These are phyloP conservation scores for Drosophila arawakana DNA, from an alignment of 1,140 invertebrate genomes.

Conservation along the genomic window DNA sequence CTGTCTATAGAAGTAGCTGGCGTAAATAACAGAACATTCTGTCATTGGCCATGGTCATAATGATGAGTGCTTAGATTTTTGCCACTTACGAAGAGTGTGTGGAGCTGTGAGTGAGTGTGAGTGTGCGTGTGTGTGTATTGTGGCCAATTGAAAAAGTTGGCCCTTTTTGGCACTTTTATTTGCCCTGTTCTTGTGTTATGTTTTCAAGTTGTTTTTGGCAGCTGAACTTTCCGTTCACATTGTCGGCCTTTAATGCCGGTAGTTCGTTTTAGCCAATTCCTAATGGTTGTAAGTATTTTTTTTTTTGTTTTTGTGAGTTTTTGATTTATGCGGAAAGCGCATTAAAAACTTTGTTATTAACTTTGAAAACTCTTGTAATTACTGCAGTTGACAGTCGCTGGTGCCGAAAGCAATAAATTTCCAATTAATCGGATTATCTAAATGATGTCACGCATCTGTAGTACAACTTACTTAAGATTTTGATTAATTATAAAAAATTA, in stretches of 20 bases:
- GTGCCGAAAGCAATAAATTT: slow-evolving; percentile 5
- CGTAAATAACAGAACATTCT: slow-evolving; percentile 54
- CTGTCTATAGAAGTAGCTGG: slow-evolving; percentile 65
- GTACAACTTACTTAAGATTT: not conserved
- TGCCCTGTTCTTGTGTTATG: slow-evolving; percentile 20
- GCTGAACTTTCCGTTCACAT: slow-evolving; percentile 15
- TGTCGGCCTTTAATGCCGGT: slow-evolving; percentile 30
- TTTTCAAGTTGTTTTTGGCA: slow-evolving; percentile 37
- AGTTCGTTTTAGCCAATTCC: slow-evolving; percentile 19
- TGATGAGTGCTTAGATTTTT: slow-evolving; percentile 55
- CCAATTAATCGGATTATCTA: slow-evolving; percentile 18
- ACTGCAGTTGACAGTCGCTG: slow-evolving; percentile 10
- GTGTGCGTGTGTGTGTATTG: not conserved
- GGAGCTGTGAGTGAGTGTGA: no score
- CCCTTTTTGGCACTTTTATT: slow-evolving; percentile 54
- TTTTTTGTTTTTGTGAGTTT: slow-evolving; percentile 4
- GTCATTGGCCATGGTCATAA: slow-evolving; percentile 56
- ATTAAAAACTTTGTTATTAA: slow-evolving; percentile 38
- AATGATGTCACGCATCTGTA: not conserved
- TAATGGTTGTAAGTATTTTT: slow-evolving; percentile 11
- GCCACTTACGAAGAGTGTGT: slow-evolving; percentile 15
- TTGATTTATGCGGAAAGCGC: slow-evolving; percentile 24
- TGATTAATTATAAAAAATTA: not conserved
- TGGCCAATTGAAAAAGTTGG: slow-evolving; percentile 76
- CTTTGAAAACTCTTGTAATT: slow-evolving; percentile 23